A percentile compares a stretch with the other conserved stretches of the same genome.
phyloP scores from a whole-genome alignment of 2,113 vertebrate genomes.

The Lipophrys pholis region DNA sequence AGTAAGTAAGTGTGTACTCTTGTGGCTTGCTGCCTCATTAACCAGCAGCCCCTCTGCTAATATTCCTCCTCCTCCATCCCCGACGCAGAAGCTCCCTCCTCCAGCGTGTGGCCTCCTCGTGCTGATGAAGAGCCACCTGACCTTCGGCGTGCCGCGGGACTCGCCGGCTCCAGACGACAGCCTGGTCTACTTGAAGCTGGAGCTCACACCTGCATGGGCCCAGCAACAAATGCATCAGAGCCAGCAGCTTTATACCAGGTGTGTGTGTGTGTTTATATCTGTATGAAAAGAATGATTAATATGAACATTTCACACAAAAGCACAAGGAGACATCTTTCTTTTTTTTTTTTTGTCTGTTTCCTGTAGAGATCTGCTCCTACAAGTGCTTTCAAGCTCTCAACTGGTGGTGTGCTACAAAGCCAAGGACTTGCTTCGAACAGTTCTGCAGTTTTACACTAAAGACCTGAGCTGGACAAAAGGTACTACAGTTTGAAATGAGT shows the following conservation, averaged over 20 bases:
- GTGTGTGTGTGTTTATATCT: not conserved
- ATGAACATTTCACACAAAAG: not conserved
- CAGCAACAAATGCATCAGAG: constrained; percentile 62
- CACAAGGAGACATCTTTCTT: not conserved
- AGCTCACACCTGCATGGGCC: constrained; percentile 74
- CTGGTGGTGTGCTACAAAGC: constrained; percentile 91
- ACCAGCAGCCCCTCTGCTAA: not conserved
- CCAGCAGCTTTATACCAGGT: constrained; percentile 80
- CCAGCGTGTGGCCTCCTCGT: constrained; percentile 87
- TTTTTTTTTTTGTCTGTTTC: constrained; percentile 21
- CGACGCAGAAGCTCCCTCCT: constrained; percentile 78
- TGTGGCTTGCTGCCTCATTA: constrained; percentile 4
- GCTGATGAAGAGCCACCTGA: constrained; percentile 77
- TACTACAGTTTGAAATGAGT: not conserved
- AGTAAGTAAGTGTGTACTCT: too few species aligned
- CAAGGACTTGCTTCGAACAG: constrained; percentile 89
- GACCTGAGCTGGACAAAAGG: constrained; percentile 88
- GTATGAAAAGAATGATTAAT: not conserved
- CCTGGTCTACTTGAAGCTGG: constrained; percentile 84
- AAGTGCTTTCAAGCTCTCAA: constrained; percentile 75
- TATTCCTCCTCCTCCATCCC: constrained; percentile 12
- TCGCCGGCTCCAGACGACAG: constrained; percentile 48
- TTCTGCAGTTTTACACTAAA: constrained; percentile 78
- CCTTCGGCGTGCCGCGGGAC: constrained; percentile 24
- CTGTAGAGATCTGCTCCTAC: constrained; percentile 85